Evolutionary conservation across 2,888 invertebrate genomes (phyloP).

Genomic region (Strigamia maritima): DNA sequence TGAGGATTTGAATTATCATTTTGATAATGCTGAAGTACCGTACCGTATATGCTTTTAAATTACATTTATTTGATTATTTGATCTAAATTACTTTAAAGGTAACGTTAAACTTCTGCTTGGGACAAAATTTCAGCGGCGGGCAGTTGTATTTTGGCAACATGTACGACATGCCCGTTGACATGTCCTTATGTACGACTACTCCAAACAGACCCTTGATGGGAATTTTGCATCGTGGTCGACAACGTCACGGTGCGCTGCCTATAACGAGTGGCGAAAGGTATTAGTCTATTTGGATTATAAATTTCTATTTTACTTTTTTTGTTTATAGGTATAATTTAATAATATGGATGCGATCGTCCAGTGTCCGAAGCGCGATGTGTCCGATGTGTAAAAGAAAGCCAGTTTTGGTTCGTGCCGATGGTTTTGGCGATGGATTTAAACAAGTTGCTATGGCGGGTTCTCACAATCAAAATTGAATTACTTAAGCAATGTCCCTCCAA

Average conservation of each 20-base stretch:
- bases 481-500: neutral
- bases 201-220: slow-evolving; percentile 48
- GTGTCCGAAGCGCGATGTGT: slow-evolving; percentile 51
- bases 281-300: too few relatives aligned
- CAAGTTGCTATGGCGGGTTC: neutral
- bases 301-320: neutral
- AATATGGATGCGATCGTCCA: slow-evolving; percentile 55
- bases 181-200: slow-evolving; percentile 38
- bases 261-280: slow-evolving; percentile 50
- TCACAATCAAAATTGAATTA: neutral
- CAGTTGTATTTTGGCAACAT: slow-evolving; percentile 52
- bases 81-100: slow-evolving; percentile 44
- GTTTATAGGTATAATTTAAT: slow-evolving; percentile 51
- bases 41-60: slow-evolving; percentile 11
- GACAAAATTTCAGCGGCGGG: slow-evolving; percentile 51
- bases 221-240: slow-evolving; percentile 53
- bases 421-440: slow-evolving; percentile 48
- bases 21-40: slow-evolving; percentile 55
- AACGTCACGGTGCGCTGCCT: slow-evolving; percentile 53
- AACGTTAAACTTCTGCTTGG: slow-evolving; percentile 53
- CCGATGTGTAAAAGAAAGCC: slow-evolving; percentile 54
- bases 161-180: slow-evolving; percentile 44
- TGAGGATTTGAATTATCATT: slow-evolving; percentile 52
- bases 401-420: slow-evolving; percentile 45
- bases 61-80: neutral